phyloP scores from a whole-genome alignment of 1,140 invertebrate species.

The Drosophila jambulina region DNA sequence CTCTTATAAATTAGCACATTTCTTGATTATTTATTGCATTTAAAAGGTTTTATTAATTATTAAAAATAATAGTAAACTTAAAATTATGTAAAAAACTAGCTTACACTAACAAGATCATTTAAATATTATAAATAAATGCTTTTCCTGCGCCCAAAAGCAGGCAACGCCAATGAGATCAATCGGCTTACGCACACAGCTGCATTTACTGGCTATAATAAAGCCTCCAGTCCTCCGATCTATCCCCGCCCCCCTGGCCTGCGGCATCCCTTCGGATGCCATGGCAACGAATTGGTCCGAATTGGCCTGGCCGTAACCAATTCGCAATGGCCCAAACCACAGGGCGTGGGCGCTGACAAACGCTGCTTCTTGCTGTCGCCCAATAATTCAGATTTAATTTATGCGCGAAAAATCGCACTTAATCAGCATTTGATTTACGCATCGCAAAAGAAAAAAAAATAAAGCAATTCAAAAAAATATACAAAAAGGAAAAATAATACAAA shows the following conservation, averaged over 20 bases:
- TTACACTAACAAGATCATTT: neutral
- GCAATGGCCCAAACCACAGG: slow-evolving; percentile 35
- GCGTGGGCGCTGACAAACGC: slow-evolving; percentile 38
- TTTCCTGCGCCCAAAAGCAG: neutral
- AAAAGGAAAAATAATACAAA: neutral
- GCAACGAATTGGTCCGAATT: slow-evolving; percentile 13
- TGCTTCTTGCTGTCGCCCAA: slow-evolving; percentile 38
- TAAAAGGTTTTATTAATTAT: too few relatives aligned
- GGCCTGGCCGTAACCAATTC: slow-evolving; percentile 30
- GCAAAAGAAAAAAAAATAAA: slow-evolving; percentile 6
- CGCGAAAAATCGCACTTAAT: slow-evolving; percentile 75
- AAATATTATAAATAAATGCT: neutral
- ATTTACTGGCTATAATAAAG: slow-evolving; percentile 1
- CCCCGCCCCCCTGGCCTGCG: neutral
- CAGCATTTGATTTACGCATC: slow-evolving; percentile 73
- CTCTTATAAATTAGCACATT: too few relatives aligned
- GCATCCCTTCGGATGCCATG: slow-evolving; percentile 14
- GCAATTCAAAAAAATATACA: neutral
- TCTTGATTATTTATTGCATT: neutral
- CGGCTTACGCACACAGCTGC: slow-evolving; percentile 1
- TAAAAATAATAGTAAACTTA: too few relatives aligned
- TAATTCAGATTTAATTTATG: slow-evolving; percentile 80
- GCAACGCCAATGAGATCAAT: slow-evolving; percentile 17
- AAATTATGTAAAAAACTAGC: neutral
- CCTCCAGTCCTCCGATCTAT: neutral